Base-by-base conservation (phyloP, 2,797 vertebrate genomes). In the Pipistrellus pipistrellus region DNA sequence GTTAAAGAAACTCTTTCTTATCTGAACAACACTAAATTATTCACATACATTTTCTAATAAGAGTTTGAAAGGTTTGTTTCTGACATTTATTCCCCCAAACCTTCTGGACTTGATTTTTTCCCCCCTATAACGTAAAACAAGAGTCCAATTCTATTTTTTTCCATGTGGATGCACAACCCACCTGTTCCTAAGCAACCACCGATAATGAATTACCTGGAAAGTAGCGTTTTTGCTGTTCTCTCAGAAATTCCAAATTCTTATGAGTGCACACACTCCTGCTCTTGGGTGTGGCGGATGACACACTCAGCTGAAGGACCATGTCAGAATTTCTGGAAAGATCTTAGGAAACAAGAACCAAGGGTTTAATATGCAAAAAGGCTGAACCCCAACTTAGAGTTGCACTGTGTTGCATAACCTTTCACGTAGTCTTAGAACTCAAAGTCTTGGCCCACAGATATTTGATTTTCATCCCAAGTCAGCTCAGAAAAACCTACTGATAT, bases 221-320 rank as follows among this genome's bases (percentile, higher is more conserved):
- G 66, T 97, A 66, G 51, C 4, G 51, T 41, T 91, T 11, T 80
- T 93, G 96, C 25, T 97, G 91, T 8, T 91, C 84, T 55, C 81
- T 15, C 18, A 62, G 82, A 41, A 69, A 1, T 72, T 44, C 17
- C 27, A 95, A 83, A 77, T 85, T 80, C 77, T 59, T 80, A 41
- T 89, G 92, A 62, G 25, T 95, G 87, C 95, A 98, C 46, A 98
- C 97, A 0, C 96, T 68, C 69, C 90, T 97, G 84, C 88, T 80
- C 6, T 59, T 23, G 18, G 97, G 97, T 51, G 97, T 96, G 21
- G 83, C 9, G 0, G 85, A 71, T 25, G 84, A 71, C 59, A 97
- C 23, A 32, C 80, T 95, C 66, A 97, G 75, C 11, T 85, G 82
- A 4, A 80, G 41, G n/a, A 75, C 14, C 90, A 94, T 51, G 75